Conservation (phyloP, 1,140 invertebrate species). For the Melanaphis sacchari region DNA sequence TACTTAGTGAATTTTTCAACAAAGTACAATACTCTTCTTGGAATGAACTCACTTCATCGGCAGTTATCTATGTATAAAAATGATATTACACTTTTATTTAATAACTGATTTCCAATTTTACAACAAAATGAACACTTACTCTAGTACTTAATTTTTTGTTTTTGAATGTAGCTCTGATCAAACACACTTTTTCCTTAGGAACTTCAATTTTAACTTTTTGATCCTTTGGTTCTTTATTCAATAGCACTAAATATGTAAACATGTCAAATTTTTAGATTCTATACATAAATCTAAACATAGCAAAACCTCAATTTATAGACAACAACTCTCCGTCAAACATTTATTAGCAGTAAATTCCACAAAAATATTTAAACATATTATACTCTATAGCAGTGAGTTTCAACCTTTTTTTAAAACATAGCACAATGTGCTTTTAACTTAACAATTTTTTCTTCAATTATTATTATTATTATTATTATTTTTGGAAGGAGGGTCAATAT, state of each 20-base stretch:
- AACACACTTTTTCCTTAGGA: constrained; percentile 41
- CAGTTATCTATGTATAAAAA: constrained; percentile 36
- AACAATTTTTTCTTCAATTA: no score
- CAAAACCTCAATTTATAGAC: neutral
- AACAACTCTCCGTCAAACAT: neutral
- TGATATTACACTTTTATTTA: neutral
- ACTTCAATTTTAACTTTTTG: constrained; percentile 43
- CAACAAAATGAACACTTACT: neutral
- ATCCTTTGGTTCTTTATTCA: constrained; percentile 37
- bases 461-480: no score
- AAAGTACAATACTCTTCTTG: constrained; percentile 40
- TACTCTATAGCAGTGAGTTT: neutral
- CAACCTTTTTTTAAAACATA: no score
- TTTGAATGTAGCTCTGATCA: constrained; percentile 45
- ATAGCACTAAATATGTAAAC: constrained; percentile 26
- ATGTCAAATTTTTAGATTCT: neutral
- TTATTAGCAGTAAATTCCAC: neutral
- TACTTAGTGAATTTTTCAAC: constrained; percentile 50
- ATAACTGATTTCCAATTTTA: neutral
- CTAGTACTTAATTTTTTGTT: constrained; percentile 53
- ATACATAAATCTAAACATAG: neutral
- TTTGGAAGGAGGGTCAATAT: no score
- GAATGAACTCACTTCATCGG: constrained; percentile 26
- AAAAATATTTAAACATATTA: neutral
- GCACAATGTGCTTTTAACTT: no score